Percentiles rank a stretch among this genome's conserved stretches.
Evolutionary conservation across 2,113 vertebrate species (phyloP).

Genomic region (Pachypanchax playfairii): DNA sequence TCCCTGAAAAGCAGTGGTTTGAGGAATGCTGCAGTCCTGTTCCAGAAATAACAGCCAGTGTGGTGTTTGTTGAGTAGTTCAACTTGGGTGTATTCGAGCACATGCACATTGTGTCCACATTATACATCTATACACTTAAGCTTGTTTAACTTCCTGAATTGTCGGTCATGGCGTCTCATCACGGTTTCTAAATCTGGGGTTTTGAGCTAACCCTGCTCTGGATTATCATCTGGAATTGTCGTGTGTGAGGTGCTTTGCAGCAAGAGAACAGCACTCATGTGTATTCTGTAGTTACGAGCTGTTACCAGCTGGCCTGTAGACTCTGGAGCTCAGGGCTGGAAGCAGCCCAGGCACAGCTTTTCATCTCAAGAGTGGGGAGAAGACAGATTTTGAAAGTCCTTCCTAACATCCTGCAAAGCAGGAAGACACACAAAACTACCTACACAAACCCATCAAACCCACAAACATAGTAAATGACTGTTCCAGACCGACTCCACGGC

Average conservation of each 20-base stretch:
- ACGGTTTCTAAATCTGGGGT: constrained; percentile 46
- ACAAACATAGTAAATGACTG: constrained; percentile 39
- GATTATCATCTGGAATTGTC: constrained; percentile 46
- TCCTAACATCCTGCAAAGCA: constrained; percentile 43
- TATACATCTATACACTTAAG: constrained; percentile 21
- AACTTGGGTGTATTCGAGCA: constrained; percentile 38
- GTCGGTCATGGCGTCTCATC: constrained; percentile 42
- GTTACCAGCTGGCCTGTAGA: constrained; percentile 61
- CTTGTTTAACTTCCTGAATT: constrained; percentile 49
- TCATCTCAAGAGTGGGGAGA: constrained; percentile 7
- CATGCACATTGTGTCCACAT: constrained; percentile 34
- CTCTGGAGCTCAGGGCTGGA: constrained; percentile 49
- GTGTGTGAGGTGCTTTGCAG: constrained; percentile 45
- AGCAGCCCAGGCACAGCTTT: constrained; percentile 40
- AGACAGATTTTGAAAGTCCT: constrained; percentile 10
- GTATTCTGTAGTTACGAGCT: constrained; percentile 68
- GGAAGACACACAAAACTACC: constrained; percentile 37
- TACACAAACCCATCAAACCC: constrained; percentile 35
- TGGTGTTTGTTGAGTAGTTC: constrained; percentile 45
- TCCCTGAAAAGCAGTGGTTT: constrained; percentile 52
- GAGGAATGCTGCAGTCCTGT: constrained; percentile 64
- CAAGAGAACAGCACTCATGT: constrained; percentile 48
- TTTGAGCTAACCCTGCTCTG: constrained; percentile 46
- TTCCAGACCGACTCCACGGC: constrained; percentile 44
- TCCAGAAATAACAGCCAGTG: constrained; percentile 73